Evolutionary conservation across 1,140 invertebrate genomes (phyloP).

Genomic region (Chironomus tepperi): DNA sequence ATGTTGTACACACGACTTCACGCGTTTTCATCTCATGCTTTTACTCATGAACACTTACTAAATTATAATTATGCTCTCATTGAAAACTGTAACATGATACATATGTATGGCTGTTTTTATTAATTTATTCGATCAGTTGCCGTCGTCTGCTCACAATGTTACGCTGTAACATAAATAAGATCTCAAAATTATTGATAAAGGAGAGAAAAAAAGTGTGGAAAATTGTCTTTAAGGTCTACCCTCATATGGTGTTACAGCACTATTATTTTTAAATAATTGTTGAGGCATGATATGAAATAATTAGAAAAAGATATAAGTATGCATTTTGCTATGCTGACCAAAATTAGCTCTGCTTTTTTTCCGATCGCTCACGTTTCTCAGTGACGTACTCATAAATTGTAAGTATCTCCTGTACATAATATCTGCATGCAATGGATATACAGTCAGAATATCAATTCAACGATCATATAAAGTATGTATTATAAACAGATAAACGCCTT

Average conservation of each 20-base stretch:
- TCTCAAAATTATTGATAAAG: neutral
- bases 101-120: neutral
- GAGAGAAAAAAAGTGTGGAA: neutral
- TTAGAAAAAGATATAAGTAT: neutral
- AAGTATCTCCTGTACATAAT: neutral
- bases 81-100: constrained; percentile 1
- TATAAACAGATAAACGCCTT: too few species aligned
- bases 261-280: neutral
- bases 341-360: neutral
- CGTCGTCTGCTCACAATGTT: neutral
- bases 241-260: neutral
- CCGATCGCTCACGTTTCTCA: neutral
- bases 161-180: neutral
- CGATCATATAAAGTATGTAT: too few species aligned
- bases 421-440: neutral
- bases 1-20: constrained; percentile 12
- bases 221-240: neutral
- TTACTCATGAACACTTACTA: neutral
- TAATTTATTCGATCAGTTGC: neutral
- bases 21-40: neutral
- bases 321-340: neutral
- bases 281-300: neutral
- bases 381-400: constrained; percentile 7
- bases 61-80: constrained; percentile 14
- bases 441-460: neutral